Evolutionary conservation across 2,797 vertebrate species (phyloP), one percentile per base, ranked within the genome.

Genomic region (Spea hammondii): DNA sequence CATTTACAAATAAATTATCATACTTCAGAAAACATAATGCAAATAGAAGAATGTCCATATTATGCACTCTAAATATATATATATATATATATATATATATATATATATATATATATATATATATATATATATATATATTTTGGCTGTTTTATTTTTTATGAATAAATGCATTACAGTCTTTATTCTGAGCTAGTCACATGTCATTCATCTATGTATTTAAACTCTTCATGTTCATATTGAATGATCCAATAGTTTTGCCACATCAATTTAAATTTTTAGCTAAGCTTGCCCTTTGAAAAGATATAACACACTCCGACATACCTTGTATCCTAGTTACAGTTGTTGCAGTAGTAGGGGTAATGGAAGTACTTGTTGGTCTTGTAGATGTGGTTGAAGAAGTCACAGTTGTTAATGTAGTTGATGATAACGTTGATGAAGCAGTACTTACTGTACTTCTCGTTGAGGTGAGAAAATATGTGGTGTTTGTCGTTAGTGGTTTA

Each of bases 71-170:
- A 4, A 6, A 10, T 8, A 64, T n/a, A 51, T 13, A 32, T 17
- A 6, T 55, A 45, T 49, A 72, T 72, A 78, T 70, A 45, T 72
- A n/a, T n/a, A n/a, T n/a, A n/a, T n/a, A 5, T 6, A 10, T 10
- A 10, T 4, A n/a, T 2, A 64, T 8, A 32, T 17, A 6, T 55
- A 45, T 49, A 72, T 72, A 10, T 8, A 64, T n/a, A 51, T 13
- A 32, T 17, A 6, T 55, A 45, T 49, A 72, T 72, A 5, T 6
- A 10, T 10, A 10, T 4, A n/a, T 2, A 64, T 8, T 70, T 51
- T 32, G 32, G 32, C 32, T 32, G 32, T 32, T 32, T 32, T 32
- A 32, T 32, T 32, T 17, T 32, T 32, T 32, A 32, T 32, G 32
- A 32, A 32, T 3, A 32, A 1, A 3, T 32, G 1, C 0, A 32